Base-by-base conservation (phyloP, 2,888 invertebrate genomes). In the Ecliptopera silaceata region DNA sequence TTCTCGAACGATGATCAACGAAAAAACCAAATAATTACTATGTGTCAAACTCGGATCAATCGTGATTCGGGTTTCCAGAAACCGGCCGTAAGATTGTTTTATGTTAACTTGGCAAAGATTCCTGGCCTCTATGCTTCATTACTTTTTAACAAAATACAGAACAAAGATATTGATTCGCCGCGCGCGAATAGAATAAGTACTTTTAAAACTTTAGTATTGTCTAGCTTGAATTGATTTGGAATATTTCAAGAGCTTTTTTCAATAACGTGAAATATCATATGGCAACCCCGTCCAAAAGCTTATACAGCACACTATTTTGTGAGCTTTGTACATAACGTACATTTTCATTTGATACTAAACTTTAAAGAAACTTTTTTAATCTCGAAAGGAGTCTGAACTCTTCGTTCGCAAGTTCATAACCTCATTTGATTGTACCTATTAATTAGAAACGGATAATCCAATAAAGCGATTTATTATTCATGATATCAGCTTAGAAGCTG, bases 401-500 rank as follows among this genome's bases (percentile, higher is more conserved):
- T 15, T 2, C 4, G 11, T 20, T 51, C 34, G 22, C 15, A 26
- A 26, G 47, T 22, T 26, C 22, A 38, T 15, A 47, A 38, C 47
- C 26, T n/a, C 18, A 38, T 38, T 12, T 17, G 15, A 26, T 31
- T 29, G 29, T 18, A 31, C 15, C 17, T 42, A 22, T 29, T 11
- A 26, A 42, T 26, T 31, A 11, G 20, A 43, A 39, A 49, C 10
- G 45, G 12, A 45, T 32, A 12, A n/a, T 20, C 18, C 17, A 20
- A 20, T 13, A 15, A 31, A 32, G 32, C 32, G 32, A 45, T 34
- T 34, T 32, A 45, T 46, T 39, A 38, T 48, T 48, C 51, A 36
- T 51, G 53, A 20, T 47, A 48, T 50, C 39, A 58, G 32, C 44
- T 41, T 36, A 58, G 39, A 53, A 72, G 69, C 70, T 65, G 58